Percentiles rank a stretch among this genome's conserved stretches.
Conservation (phyloP, 2,113 vertebrate genomes). For the Alosa alosa region DNA sequence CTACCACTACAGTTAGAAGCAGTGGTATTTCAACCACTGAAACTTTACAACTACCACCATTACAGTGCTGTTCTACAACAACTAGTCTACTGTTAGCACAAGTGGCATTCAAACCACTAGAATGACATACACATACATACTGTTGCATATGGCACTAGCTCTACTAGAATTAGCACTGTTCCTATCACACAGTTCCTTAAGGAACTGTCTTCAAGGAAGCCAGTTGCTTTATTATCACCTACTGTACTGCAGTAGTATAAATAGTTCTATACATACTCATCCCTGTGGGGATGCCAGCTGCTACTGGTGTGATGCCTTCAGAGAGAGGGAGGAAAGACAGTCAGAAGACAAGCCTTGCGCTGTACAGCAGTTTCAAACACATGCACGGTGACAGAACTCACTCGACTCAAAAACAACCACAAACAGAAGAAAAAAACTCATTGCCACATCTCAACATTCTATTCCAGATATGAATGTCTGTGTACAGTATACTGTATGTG, state of each 20-base stretch:
- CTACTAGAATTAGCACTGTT: not conserved
- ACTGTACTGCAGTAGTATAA: not conserved
- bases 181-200: not conserved
- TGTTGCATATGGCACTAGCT: not conserved
- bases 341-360: not conserved
- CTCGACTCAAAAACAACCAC: not conserved
- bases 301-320: conserved; percentile 59
- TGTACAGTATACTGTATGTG: too few species aligned
- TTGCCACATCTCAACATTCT: not conserved
- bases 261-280: conserved; percentile 59
- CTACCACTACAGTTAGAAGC: too few species aligned
- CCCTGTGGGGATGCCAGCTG: conserved; percentile 59
- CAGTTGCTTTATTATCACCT: not conserved
- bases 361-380: not conserved
- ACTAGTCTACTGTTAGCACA: not conserved
- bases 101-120: not conserved
- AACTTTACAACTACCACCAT: not conserved
- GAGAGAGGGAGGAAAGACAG: conserved; percentile 34
- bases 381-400: not conserved
- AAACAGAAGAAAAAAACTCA: not conserved
- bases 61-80: too few species aligned
- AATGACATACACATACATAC: not conserved
- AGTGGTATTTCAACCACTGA: not conserved
- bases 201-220: not conserved
- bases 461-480: too few species aligned